phyloP scores from a whole-genome alignment of 2,888 invertebrate genomes.

The Unio delphinus region DNA sequence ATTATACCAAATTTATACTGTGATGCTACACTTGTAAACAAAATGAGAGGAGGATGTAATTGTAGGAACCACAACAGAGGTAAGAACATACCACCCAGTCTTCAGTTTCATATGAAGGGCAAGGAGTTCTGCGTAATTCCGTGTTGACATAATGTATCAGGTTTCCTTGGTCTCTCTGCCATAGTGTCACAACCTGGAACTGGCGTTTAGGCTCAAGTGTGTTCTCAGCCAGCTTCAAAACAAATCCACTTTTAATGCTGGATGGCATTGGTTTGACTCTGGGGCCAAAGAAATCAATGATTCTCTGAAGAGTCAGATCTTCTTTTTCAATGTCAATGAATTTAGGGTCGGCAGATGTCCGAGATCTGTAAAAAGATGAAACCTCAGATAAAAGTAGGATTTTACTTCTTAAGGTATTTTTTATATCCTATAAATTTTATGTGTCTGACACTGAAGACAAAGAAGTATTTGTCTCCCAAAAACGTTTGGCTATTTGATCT shows the following conservation, averaged over 20 bases:
- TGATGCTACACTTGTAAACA: too few species aligned
- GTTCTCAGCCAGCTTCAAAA: conserved; percentile 17
- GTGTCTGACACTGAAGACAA: too few species aligned
- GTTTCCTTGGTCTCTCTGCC: conserved; percentile 14
- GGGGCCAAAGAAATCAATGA: conserved; percentile 17
- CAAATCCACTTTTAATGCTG: conserved; percentile 28
- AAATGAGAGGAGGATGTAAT: too few species aligned
- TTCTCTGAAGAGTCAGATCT: conserved; percentile 19
- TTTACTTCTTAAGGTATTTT: too few species aligned
- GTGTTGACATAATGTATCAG: conserved; percentile 15
- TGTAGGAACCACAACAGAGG: not conserved
- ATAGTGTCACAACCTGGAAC: conserved; percentile 27
- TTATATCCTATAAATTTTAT: too few species aligned
- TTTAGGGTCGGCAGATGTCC: not conserved
- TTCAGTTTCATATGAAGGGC: conserved; percentile 19
- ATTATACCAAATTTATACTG: too few species aligned
- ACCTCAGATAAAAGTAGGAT: too few species aligned
- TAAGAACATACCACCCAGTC: conserved; percentile 35
- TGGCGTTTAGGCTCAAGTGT: conserved; percentile 18
- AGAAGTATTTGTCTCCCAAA: too few species aligned
- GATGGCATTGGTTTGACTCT: conserved; percentile 7
- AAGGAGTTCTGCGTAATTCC: conserved; percentile 24
- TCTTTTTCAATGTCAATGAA: conserved; percentile 18
- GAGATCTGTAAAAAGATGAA: too few species aligned
- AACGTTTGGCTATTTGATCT: too few species aligned